Evolutionary conservation across 2,888 invertebrate species (phyloP).

Genomic region (Meiosimyza decipiens): DNA sequence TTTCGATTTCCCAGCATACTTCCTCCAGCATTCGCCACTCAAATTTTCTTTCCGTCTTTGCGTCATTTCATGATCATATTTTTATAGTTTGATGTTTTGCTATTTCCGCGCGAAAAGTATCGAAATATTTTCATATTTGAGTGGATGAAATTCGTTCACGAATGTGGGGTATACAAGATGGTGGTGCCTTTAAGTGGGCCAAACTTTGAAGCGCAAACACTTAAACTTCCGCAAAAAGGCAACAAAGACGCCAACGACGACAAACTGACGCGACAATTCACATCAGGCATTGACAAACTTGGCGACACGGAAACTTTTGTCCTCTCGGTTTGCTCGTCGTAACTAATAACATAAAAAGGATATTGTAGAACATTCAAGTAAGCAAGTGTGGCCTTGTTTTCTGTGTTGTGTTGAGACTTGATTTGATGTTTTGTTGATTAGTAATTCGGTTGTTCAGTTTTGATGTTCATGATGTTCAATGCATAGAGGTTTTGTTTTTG

Average conservation of each 20-base stretch:
- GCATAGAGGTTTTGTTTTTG: constrained; percentile 12
- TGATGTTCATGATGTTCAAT: no score
- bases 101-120: constrained; percentile 31
- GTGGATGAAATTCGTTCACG: not conserved
- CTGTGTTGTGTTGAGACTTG: constrained; percentile 9
- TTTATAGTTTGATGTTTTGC: constrained; percentile 37
- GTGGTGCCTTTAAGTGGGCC: constrained; percentile 1
- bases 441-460: not conserved
- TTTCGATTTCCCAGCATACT: not conserved
- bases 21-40: not conserved
- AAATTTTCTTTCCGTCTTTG: constrained; percentile 24
- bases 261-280: constrained; percentile 21
- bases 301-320: constrained; percentile 63
- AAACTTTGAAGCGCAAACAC: not conserved
- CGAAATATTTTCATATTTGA: constrained; percentile 5
- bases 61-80: constrained; percentile 32
- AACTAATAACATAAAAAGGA: constrained; percentile 62
- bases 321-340: no score
- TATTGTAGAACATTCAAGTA: constrained; percentile 64
- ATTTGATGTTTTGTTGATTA: constrained; percentile 24
- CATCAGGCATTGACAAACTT: constrained; percentile 63
- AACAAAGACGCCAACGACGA: constrained; percentile 13
- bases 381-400: constrained; percentile 53
- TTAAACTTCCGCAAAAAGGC: not conserved
- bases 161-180: not conserved